A percentile compares a stretch with the other conserved stretches of the same genome.
These are phyloP conservation scores for Nyctibius grandis DNA, from an alignment of 2,797 vertebrate genomes.

Conservation along the genomic window DNA sequence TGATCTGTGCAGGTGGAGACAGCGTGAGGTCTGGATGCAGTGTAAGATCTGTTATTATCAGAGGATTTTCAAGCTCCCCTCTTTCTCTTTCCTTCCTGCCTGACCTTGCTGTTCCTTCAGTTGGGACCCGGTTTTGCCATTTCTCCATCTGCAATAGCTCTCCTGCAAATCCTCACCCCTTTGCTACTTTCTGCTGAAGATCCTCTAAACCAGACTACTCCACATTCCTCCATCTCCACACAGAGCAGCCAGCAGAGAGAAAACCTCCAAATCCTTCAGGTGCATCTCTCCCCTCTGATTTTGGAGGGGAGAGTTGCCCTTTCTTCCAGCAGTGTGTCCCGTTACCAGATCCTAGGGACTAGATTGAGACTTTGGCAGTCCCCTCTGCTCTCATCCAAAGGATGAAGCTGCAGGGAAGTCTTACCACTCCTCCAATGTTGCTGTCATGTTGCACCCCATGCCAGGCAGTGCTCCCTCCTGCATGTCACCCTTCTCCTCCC, in stretches of 20 bases:
- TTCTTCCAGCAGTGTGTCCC: neutral
- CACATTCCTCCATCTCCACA: neutral
- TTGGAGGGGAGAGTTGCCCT: neutral
- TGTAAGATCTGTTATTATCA: slow-evolving; percentile 23
- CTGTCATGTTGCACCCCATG: neutral
- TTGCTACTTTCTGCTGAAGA: neutral
- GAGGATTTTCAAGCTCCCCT: neutral
- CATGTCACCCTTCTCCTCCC: neutral
- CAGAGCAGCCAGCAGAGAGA: neutral
- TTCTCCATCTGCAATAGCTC: neutral
- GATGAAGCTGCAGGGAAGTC: neutral
- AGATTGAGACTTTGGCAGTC: neutral
- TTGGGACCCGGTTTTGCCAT: neutral
- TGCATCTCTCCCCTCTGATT: neutral
- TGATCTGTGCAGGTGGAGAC: slow-evolving; percentile 79
- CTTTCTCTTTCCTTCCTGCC: neutral
- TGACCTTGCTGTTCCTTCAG: neutral
- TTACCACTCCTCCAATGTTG: neutral
- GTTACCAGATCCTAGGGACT: neutral
- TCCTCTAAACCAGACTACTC: neutral
- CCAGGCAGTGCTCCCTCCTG: neutral
- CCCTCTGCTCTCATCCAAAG: neutral
- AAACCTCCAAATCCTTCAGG: neutral
- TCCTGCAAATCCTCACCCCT: neutral
- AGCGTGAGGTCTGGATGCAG: slow-evolving; percentile 71